phyloP scores from a whole-genome alignment of 2,797 vertebrate species.

The Intellagama lesueurii region DNA sequence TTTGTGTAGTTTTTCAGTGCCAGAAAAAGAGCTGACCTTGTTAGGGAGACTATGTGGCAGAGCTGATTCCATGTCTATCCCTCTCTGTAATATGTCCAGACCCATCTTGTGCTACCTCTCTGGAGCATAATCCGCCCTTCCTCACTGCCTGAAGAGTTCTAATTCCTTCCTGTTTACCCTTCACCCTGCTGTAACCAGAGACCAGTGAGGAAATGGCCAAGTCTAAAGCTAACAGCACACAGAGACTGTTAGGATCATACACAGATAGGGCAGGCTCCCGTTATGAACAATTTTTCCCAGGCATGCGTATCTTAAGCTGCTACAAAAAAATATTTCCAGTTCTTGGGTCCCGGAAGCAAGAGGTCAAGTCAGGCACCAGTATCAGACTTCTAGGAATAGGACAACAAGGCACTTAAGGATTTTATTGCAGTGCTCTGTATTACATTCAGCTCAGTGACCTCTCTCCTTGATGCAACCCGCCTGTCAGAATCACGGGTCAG shows the following conservation, averaged over 20 bases:
- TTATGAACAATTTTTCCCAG: too few species aligned
- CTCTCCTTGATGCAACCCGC: background rate
- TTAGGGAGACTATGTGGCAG: background rate
- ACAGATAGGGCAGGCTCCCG: too few species aligned
- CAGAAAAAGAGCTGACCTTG: background rate
- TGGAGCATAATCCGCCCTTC: slow-evolving; percentile 50
- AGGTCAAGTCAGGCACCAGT: background rate
- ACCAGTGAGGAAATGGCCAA: background rate
- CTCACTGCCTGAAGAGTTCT: slow-evolving; percentile 46
- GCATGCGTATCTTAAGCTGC: background rate
- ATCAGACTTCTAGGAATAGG: background rate
- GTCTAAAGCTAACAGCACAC: background rate
- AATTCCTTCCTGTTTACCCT: slow-evolving; percentile 65
- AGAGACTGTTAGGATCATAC: background rate
- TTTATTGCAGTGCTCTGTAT: background rate
- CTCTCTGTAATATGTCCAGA: background rate
- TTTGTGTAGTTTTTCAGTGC: background rate
- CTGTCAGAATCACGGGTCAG: background rate
- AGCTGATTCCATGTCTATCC: background rate
- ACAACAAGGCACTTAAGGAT: background rate
- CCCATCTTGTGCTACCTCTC: background rate
- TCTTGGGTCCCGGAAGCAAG: background rate
- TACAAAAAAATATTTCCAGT: background rate
- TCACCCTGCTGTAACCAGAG: slow-evolving; percentile 15
- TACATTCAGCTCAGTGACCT: slow-evolving; percentile 33